Base-by-base conservation (phyloP, 1,140 invertebrate genomes). In the Drosophila parabipectinata region DNA sequence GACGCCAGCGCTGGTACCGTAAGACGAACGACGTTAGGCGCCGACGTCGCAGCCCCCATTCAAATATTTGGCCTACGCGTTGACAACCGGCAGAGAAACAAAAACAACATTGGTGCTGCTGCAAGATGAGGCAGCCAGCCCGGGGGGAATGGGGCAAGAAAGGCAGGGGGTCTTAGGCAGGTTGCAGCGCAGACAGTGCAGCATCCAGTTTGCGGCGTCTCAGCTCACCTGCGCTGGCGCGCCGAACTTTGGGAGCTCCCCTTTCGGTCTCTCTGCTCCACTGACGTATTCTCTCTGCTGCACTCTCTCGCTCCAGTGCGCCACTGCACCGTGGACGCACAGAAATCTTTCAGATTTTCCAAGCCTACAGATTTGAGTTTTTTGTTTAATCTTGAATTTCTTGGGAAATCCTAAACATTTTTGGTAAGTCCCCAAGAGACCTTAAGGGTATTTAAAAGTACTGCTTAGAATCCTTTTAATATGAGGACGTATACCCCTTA, bases 51-150 rank as follows among this genome's bases (percentile, higher is more conserved):
- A 45, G 53, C 52, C 47, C 61, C 56, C 80, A 56, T 81, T 67
- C 57, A 81, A 84, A 81, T 87, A 81, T 84, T 81, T 81, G 82
- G 82, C 81, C 82, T 84, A 84, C 81, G 82, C 81, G 77, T 67
- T 74, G 81, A 74, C 82, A 77, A 63, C 62, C 48, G 9, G 61
- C 50, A 47, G 32, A 50, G 34, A 30, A 26, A 37, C 28, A 26
- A 48, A 39, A 55, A 30, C 51, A 45, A 45, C 52, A 71, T 18
- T 18, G 18, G 30, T 32, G 66, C 14, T 48, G 48, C 75, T 50
- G 51, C 75, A 51, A 32, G 32, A 32, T 32, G 51, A 26, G 55
- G 55, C 30, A 34, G 4, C 34, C 12, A 48, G 10, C 34, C 10
- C 1, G 34, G 26, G 26, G 26, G 26, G 26, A 28, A 37, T 37